phyloP scores from a whole-genome alignment of 2,888 invertebrate genomes.

The Xylota sylvarum region DNA sequence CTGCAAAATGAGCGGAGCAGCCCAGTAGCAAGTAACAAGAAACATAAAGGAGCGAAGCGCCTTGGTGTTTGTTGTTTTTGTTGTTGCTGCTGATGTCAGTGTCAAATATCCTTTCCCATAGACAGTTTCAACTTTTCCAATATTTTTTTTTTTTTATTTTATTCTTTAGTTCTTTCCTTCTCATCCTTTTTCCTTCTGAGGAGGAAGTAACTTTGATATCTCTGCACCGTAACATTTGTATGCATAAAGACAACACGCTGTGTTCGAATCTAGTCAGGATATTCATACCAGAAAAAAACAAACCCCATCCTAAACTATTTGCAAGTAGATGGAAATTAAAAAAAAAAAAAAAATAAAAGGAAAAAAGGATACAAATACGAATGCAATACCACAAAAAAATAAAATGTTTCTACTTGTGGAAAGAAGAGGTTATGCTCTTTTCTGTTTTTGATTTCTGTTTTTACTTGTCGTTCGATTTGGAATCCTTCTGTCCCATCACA shows the following conservation, averaged over 20 bases:
- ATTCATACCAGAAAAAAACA: background rate
- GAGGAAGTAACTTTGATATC: constrained; percentile 47
- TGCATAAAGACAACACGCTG: constrained; percentile 62
- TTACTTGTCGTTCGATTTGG: constrained; percentile 65
- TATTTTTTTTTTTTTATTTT: constrained; percentile 40
- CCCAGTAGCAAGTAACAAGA: constrained; percentile 13
- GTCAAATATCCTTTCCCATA: constrained; percentile 72
- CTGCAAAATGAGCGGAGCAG: constrained; percentile 54
- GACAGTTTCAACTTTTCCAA: constrained; percentile 73
- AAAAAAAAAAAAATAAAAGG: constrained; percentile 4
- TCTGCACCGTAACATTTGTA: constrained; percentile 43
- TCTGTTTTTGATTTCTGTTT: constrained; percentile 61
- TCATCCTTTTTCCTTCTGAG: constrained; percentile 11
- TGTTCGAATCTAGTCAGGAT: constrained; percentile 31
- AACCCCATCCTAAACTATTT: constrained; percentile 43
- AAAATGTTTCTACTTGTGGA: constrained; percentile 49
- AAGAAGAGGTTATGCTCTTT: constrained; percentile 9
- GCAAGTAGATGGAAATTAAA: constrained; percentile 57
- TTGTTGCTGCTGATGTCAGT: constrained; percentile 59
- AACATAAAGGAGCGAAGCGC: constrained; percentile 21
- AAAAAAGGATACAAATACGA: background rate
- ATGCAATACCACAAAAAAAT: constrained; percentile 62
- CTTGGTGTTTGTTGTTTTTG: constrained; percentile 40
- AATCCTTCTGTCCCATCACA: constrained; percentile 13
- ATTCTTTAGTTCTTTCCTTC: background rate